Evolutionary conservation across 2,797 vertebrate genomes (phyloP).

Genomic region (Rhynchotus rufescens): DNA sequence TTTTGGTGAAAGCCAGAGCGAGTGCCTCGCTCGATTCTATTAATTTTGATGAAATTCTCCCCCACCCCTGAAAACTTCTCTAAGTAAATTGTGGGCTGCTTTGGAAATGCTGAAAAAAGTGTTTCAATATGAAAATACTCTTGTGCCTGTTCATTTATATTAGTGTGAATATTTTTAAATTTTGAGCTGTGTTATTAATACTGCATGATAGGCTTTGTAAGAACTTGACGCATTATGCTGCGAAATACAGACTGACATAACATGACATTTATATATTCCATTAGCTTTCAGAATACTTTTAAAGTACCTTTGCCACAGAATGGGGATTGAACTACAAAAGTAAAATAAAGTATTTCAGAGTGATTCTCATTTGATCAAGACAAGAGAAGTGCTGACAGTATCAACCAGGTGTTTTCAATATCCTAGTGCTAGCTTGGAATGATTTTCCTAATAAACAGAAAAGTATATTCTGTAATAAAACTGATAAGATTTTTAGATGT

Average conservation of each 20-base stretch:
- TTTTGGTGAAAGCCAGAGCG: background rate
- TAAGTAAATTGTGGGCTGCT: background rate
- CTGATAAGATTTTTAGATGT: rapidly evolving
- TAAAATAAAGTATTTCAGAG: background rate
- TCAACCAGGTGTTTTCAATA: background rate
- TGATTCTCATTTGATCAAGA: background rate
- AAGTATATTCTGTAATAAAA: background rate
- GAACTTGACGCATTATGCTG: background rate
- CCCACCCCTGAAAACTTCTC: background rate
- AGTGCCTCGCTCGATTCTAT: background rate
- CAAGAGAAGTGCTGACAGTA: background rate
- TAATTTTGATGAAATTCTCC: background rate
- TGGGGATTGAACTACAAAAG: background rate
- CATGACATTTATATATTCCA: background rate
- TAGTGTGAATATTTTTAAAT: background rate
- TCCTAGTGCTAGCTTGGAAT: background rate
- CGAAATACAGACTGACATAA: background rate
- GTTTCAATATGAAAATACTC: background rate
- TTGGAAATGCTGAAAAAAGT: background rate
- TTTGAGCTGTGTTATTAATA: background rate
- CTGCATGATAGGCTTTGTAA: background rate
- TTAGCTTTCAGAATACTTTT: background rate
- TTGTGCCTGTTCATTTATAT: background rate
- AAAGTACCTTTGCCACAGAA: background rate
- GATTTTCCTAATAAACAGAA: background rate